Evolutionary conservation across 2,113 vertebrate species (phyloP).

Genomic region (Ornithorhynchus anatinus): DNA sequence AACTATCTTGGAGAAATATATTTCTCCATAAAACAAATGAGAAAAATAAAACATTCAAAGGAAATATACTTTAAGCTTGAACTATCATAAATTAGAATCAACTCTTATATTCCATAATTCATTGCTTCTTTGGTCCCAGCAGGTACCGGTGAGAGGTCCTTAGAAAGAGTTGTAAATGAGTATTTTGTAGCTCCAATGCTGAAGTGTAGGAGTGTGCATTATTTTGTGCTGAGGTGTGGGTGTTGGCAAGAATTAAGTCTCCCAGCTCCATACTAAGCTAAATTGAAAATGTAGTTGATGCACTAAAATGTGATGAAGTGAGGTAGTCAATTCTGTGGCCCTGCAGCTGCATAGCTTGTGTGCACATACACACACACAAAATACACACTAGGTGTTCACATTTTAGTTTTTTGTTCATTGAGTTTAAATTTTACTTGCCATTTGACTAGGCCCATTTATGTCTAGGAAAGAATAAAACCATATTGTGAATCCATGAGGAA

Average conservation of each 20-base stretch:
- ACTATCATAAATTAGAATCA: slow-evolving; percentile 29
- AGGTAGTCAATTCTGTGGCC: slow-evolving; percentile 54
- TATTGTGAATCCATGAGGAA: no score
- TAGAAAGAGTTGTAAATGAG: slow-evolving; percentile 49
- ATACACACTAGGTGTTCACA: slow-evolving; percentile 12
- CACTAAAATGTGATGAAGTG: slow-evolving; percentile 52
- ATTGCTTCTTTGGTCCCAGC: slow-evolving; percentile 29
- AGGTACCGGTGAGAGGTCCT: slow-evolving; percentile 5
- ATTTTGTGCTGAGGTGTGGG: slow-evolving; percentile 56
- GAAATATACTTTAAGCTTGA: no score
- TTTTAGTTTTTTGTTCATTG: slow-evolving; percentile 16
- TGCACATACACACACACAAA: slow-evolving; percentile 35
- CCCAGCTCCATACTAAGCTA: slow-evolving; percentile 38
- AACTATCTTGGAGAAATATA: no score
- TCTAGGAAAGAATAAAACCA: no score
- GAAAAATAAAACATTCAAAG: no score
- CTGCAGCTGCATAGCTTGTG: slow-evolving; percentile 45
- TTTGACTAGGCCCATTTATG: no score
- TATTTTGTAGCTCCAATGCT: slow-evolving; percentile 41
- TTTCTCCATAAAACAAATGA: no score
- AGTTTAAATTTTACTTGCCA: no score
- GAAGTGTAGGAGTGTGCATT: slow-evolving; percentile 58
- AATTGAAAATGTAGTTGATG: slow-evolving; percentile 59
- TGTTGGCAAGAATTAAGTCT: slow-evolving; percentile 59
- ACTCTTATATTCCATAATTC: slow-evolving; percentile 39